Evolutionary conservation across 2,888 invertebrate species (phyloP).

Genomic region (Oscheius sp.): DNA sequence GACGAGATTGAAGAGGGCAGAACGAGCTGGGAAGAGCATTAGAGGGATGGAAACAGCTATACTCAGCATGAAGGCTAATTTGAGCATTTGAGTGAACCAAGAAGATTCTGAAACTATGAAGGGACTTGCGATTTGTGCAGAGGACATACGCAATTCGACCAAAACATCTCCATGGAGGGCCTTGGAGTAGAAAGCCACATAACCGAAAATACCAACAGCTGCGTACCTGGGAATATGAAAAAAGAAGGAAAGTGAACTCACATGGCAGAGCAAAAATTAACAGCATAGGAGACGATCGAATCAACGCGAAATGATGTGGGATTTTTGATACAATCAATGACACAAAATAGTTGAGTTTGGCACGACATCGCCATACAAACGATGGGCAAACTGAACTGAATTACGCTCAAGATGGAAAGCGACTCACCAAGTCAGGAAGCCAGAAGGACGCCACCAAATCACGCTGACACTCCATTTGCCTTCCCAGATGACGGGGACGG

Average conservation of each 20-base stretch:
- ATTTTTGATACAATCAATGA: slow-evolving; percentile 88
- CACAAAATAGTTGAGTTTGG: slow-evolving; percentile 86
- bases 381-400: slow-evolving; percentile 79
- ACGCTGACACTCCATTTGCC: slow-evolving; percentile 58
- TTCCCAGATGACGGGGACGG: slow-evolving; percentile 50
- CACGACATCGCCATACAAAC: slow-evolving; percentile 95
- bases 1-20: slow-evolving; percentile 88
- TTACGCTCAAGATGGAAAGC: not conserved
- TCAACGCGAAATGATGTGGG: slow-evolving; percentile 78
- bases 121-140: not conserved
- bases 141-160: slow-evolving; percentile 78
- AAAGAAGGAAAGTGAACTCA: slow-evolving; percentile 3
- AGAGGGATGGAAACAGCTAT: slow-evolving; percentile 95
- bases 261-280: slow-evolving; percentile 88
- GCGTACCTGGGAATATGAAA: slow-evolving; percentile 47
- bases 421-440: slow-evolving; percentile 54
- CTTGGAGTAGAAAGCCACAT: slow-evolving; percentile 81
- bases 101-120: slow-evolving; percentile 37
- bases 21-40: slow-evolving; percentile 93
- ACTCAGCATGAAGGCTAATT: slow-evolving; percentile 91
- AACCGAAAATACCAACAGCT: slow-evolving; percentile 71
- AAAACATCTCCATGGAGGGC: slow-evolving; percentile 84
- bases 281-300: slow-evolving; percentile 84
- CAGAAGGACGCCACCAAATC: slow-evolving; percentile 58
- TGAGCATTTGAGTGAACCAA: slow-evolving; percentile 83